These are phyloP conservation scores for Maconellicoccus hirsutus DNA, from an alignment of 1,140 invertebrate species.

Conservation along the genomic window DNA sequence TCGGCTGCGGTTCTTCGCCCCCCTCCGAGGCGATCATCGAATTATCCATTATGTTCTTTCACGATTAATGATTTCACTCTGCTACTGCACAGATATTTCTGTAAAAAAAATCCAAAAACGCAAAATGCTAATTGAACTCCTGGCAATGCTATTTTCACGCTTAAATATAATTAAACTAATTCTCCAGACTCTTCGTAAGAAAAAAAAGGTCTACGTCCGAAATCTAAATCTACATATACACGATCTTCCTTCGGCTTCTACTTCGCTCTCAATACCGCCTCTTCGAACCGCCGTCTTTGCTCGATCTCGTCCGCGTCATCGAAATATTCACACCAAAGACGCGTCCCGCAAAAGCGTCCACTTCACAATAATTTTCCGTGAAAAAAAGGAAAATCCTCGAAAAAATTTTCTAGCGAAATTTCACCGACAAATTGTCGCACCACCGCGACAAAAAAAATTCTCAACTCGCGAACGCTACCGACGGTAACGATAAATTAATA, in stretches of 20 bases:
- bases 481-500: not conserved
- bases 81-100: not conserved
- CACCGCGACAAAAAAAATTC: not conserved
- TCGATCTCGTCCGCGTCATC: not conserved
- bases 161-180: too few relatives aligned
- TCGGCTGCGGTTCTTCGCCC: conserved; percentile 20
- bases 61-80: not conserved
- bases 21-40: conserved; percentile 12
- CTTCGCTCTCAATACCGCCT: not conserved
- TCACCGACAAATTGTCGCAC: not conserved
- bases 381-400: not conserved
- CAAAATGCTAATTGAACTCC: not conserved
- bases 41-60: not conserved
- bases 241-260: not conserved
- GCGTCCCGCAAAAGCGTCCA: not conserved
- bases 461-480: not conserved
- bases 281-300: not conserved
- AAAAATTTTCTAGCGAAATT: not conserved
- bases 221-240: too few relatives aligned
- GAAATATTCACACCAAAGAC: not conserved
- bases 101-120: not conserved
- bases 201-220: too few relatives aligned
- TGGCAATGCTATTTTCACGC: too few relatives aligned
- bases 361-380: not conserved
- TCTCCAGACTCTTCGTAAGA: too few relatives aligned